Conservation (phyloP, 1,140 invertebrate genomes). For the Carposina sasakii region DNA sequence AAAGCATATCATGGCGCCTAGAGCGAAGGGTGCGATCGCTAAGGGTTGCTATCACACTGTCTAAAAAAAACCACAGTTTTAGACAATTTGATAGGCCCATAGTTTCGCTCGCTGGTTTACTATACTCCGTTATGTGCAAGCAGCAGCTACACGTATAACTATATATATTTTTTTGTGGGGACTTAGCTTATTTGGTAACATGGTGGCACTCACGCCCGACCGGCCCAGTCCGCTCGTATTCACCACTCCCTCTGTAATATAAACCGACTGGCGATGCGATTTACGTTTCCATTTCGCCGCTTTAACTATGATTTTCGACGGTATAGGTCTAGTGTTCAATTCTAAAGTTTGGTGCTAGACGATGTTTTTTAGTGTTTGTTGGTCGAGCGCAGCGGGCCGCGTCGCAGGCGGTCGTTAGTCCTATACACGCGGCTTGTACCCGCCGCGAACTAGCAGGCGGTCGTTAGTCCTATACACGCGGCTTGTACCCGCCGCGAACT, state of each 20-base stretch:
- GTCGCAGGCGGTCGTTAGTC: too few species aligned
- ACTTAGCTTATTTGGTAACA: slow-evolving; percentile 41
- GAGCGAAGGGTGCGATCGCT: too few species aligned
- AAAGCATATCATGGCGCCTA: too few species aligned
- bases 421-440: too few species aligned
- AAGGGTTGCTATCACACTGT: too few species aligned
- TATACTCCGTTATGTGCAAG: too few species aligned
- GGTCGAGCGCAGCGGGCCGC: too few species aligned
- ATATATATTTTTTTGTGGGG: slow-evolving; percentile 41
- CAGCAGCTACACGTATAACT: slow-evolving; percentile 30
- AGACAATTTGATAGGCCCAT: too few species aligned
- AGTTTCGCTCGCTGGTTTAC: too few species aligned
- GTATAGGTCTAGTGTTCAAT: slow-evolving; percentile 51
- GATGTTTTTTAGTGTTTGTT: slow-evolving; percentile 32
- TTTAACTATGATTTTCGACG: slow-evolving; percentile 7
- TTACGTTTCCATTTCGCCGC: slow-evolving; percentile 2
- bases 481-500: slow-evolving; percentile 13
- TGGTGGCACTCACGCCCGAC: slow-evolving; percentile 13
- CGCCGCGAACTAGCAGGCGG: too few species aligned
- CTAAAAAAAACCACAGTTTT: too few species aligned
- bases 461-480: background rate
- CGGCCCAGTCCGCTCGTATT: slow-evolving; percentile 12
- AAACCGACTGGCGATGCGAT: slow-evolving; percentile 25
- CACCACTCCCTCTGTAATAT: slow-evolving; percentile 31
- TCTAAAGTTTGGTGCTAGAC: slow-evolving; percentile 65